Evolutionary conservation across 2,113 vertebrate genomes (phyloP), one percentile per base, ranked within the genome.

Genomic region (Phaetusa simplex): DNA sequence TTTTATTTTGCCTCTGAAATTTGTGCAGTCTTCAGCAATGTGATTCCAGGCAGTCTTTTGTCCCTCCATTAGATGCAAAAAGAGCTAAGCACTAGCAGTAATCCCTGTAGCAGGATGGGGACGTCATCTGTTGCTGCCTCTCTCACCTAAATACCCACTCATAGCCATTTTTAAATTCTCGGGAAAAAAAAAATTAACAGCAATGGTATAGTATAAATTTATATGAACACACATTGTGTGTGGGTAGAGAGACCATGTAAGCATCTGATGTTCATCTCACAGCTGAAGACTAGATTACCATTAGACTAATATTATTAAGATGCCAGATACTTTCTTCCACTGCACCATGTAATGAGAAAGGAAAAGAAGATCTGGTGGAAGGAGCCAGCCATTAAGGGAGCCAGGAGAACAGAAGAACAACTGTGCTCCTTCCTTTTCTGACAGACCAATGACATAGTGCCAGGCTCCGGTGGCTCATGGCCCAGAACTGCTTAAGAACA

Each of bases 241-340:
- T 66, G 78, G 59, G 81, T 66, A 91, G 80, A 67, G 45, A 92
- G 32, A 80, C 13, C 55, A 11, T 14, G 24, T 40, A 77, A 91
- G 42, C 80, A 82, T 74, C 72, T 64, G 86, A 91, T 86, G 80
- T 78, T 95, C 91, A 89, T 82, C 81, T 89, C 93, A 82, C 77
- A 86, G 72, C 47, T 92, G 58, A 90, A 88, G 71, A 94, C 3
- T 20, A 79, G 47, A 82, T 53, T 65, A 82, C 34, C 70, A 56
- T 58, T 50, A 88, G 90, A 78, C 21, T 92, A 86, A 66, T 70
- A 78, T 38, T 88, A 78, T 50, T 77, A 87, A 73, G 22, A 88
- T 38, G 43, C 50, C 79, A 83, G 50, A 82, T 65, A 59, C n/a
- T 90, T 93, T 73, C 42, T 91, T 83, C 36, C 38, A 29, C 36